Evolutionary conservation across 2,888 invertebrate genomes (phyloP), one percentile per base, ranked within the genome.

Genomic region (Stegophylla sp.): DNA sequence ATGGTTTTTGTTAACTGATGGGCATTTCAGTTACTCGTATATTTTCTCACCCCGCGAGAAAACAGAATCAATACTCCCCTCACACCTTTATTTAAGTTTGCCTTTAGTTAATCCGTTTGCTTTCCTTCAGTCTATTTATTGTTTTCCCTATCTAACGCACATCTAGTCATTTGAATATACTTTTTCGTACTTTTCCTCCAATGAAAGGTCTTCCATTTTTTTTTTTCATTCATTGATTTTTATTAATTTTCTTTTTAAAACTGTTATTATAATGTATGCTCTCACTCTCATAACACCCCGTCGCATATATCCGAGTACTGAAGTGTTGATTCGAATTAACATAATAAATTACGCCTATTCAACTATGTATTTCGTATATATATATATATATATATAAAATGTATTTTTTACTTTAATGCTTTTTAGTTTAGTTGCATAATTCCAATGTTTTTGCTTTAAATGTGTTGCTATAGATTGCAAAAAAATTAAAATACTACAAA

Each of bases 391-490:
- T 63, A n/a, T 34, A 34, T n/a, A 10, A n/a, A 34, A 59, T 59
- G 10, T 13, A 13, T 20, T 66, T 66, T 34, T 67, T 28, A 48
- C 4, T 61, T 73, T 61, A 61, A 73, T 13, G 28, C 45, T 73
- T 77, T 66, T 59, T 77, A 77, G 77, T 77, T 77, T 77, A 79
- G 61, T 79, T 69, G 79, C 61, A 41, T 79, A 79, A 77, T 79
- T 79, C 34, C 45, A 79, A 69, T 23, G 45, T 34, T 71, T 64
- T 56, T n/a, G 79, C 79, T 79, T 79, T 61, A 23, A 63, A 71
- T 23, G 69, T 79, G 61, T 79, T 79, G 61, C 71, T 79, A 71
- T 67, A 77, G 53, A 64, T 64, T 75, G 34, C 28, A 51, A 48
- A 75, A 74, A 45, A 26, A n/a, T 45, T 61, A 61, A 61, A 66